These are phyloP conservation scores for Trichosurus vulpecula DNA, from an alignment of 2,797 vertebrate species.

Conservation along the genomic window DNA sequence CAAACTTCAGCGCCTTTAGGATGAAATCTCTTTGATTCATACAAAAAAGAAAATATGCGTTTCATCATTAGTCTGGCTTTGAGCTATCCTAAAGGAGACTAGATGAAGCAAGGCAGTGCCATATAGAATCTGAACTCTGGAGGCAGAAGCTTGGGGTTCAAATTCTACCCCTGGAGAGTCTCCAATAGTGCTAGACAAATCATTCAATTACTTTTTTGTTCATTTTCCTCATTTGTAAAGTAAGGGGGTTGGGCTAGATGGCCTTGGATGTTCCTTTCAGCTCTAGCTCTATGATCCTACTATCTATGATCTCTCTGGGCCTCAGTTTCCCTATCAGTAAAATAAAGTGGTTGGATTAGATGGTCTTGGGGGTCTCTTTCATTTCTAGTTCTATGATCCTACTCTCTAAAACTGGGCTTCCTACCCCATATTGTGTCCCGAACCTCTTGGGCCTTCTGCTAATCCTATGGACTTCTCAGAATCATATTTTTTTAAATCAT, in stretches of 20 bases:
- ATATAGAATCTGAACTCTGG: not conserved
- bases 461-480: not conserved
- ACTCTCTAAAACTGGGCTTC: not conserved
- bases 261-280: not conserved
- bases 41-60: not conserved
- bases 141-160: not conserved
- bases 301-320: not conserved
- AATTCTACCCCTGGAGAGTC: not conserved
- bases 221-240: not conserved
- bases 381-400: not conserved
- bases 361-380: not conserved
- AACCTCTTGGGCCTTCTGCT: not conserved
- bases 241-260: not conserved
- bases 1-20: conserved; percentile 73
- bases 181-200: not conserved
- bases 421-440: not conserved
- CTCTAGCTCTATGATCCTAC: not conserved
- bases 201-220: not conserved
- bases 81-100: not conserved
- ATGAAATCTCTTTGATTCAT: conserved; percentile 57
- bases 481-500: not conserved
- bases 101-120: not conserved
- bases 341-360: not conserved
- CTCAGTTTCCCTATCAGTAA: not conserved
- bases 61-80: not conserved